Percentiles rank a stretch among this genome's conserved stretches.
These are phyloP conservation scores for Brachypalpus laphriformis DNA, from an alignment of 2,888 invertebrate species.

Conservation along the genomic window DNA sequence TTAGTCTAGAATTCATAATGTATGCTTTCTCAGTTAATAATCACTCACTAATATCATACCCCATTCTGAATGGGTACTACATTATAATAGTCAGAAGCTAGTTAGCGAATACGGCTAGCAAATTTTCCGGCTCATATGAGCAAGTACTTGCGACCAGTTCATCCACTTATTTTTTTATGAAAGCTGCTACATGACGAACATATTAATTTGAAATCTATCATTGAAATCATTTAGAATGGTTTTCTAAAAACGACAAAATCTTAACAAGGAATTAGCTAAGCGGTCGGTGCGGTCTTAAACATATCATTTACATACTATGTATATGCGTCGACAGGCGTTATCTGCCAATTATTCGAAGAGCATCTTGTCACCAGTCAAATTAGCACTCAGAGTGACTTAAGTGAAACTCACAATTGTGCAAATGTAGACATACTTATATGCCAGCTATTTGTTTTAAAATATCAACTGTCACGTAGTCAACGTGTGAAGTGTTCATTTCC, in stretches of 20 bases:
- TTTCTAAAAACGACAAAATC: neutral
- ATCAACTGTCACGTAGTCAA: conserved; percentile 41
- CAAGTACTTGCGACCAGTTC: neutral
- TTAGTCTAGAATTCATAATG: too few species aligned
- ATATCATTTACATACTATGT: neutral
- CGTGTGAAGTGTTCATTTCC: conserved; percentile 33
- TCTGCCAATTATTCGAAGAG: conserved; percentile 8
- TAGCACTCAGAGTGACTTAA: conserved; percentile 6
- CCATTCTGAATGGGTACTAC: too few species aligned
- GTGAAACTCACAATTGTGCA: conserved; percentile 31
- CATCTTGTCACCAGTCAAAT: neutral
- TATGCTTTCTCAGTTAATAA: too few species aligned
- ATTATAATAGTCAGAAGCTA: too few species aligned
- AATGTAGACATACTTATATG: conserved; percentile 6
- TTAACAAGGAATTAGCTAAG: neutral
- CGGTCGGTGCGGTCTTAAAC: neutral
- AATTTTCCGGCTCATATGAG: neutral
- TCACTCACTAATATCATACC: too few species aligned
- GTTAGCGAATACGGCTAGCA: too few species aligned
- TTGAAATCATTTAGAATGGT: neutral
- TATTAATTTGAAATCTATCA: neutral
- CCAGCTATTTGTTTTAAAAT: conserved; percentile 34
- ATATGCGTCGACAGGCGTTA: neutral
- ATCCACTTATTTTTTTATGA: neutral
- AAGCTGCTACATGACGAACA: neutral